Percentiles rank a stretch among this genome's conserved stretches.
These are phyloP conservation scores for Melanostoma mellinum DNA, from an alignment of 2,888 invertebrate species.

Conservation along the genomic window DNA sequence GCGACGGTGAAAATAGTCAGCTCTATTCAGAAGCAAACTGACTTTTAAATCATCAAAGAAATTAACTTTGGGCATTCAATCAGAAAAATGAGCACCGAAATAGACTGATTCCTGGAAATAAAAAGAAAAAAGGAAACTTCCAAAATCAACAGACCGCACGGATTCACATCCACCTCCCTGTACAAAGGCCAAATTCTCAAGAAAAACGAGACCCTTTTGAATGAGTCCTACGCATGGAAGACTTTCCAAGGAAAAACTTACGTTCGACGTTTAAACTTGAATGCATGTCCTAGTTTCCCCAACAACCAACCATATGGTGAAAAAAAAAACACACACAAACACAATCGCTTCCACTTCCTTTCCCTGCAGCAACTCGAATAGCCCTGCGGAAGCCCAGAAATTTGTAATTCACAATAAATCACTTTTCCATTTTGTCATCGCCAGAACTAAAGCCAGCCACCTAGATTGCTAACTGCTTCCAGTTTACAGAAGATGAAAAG, in stretches of 20 bases:
- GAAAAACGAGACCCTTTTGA: not conserved
- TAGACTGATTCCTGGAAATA: no score
- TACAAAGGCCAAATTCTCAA: no score
- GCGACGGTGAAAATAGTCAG: no score
- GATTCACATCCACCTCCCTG: no score
- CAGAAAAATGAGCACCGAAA: no score
- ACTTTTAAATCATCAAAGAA: no score
- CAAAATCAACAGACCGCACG: no score
- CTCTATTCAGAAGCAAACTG: no score
- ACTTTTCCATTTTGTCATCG: conserved; percentile 56
- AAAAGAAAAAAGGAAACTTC: no score
- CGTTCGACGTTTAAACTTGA: not conserved
- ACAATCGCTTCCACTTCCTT: not conserved
- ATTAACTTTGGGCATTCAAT: no score
- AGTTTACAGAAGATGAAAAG: conserved; percentile 47
- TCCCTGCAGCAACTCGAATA: not conserved
- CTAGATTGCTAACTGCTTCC: conserved; percentile 66
- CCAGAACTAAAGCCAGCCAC: conserved; percentile 60
- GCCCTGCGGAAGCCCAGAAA: conserved; percentile 14
- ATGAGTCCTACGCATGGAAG: not conserved
- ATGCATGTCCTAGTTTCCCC: conserved; percentile 26
- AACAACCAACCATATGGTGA: conserved; percentile 6
- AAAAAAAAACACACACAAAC: not conserved
- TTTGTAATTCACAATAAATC: conserved; percentile 65
- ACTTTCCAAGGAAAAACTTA: not conserved